phyloP scores from a whole-genome alignment of 2,113 vertebrate genomes.

The Hipposideros armiger region DNA sequence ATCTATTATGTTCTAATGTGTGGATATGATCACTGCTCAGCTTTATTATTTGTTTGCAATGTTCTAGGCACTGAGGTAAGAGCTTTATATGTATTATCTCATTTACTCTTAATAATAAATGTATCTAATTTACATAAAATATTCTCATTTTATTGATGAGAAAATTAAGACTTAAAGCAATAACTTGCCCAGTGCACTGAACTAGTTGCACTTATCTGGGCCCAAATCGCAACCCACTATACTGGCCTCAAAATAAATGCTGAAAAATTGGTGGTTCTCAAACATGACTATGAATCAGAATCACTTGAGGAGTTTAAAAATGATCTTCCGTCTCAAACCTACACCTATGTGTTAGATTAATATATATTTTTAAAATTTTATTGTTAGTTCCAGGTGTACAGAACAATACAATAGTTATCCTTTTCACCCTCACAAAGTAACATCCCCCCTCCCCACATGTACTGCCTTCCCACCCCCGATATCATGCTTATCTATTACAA shows the following conservation, averaged over 20 bases:
- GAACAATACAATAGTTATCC: no score
- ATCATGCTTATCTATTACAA: no score
- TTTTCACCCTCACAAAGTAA: no score
- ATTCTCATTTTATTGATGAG: not conserved
- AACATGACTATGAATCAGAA: not conserved
- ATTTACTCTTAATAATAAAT: not conserved
- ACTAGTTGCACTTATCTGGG: not conserved
- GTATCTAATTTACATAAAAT: not conserved
- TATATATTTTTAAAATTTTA: not conserved
- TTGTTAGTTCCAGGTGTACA: no score
- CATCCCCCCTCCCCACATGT: no score
- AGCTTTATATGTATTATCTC: not conserved
- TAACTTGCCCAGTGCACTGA: not conserved
- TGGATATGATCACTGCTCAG: not conserved
- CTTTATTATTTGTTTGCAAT: not conserved
- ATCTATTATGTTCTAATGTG: not conserved
- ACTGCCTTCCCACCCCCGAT: no score
- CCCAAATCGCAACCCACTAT: not conserved
- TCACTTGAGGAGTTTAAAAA: not conserved
- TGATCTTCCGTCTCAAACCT: not conserved
- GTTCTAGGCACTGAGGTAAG: not conserved
- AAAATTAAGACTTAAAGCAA: not conserved
- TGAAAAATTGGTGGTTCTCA: not conserved
- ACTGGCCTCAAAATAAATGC: not conserved
- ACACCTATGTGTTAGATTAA: not conserved